Base-by-base conservation (phyloP, 2,113 vertebrate species). In the Dasypus novemcinctus region DNA sequence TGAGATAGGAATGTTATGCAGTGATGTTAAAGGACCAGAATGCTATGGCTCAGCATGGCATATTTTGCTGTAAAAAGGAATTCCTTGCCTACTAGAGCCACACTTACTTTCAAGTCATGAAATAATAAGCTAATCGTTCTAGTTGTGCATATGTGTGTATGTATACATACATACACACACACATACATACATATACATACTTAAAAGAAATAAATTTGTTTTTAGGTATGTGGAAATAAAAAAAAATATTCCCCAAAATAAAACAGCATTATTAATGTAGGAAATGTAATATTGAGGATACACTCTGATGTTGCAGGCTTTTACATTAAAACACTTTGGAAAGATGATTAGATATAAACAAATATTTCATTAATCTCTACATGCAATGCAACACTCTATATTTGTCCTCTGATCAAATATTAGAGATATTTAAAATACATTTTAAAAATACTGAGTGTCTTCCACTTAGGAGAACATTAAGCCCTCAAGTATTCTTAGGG, bases 1-100 rank as follows among this genome's bases (percentile, higher is more conserved):
- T 99, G 97, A 17, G 91, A 95, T 27, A 96, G 97, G 97, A 98
- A 97, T 5, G 87, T 36, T n/a, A 92, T 0, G 46, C 25, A 17
- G 75, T 91, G 83, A 64, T 91, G 95, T 75, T 95, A 93, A 79
- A 96, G 95, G 81, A 74, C 57, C 8, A 59, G 82, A 71, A 61
- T 8, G 91, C 81, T 2, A 29, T 33, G 78, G 78, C 87, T 96
- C 59, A 13, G 69, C 52, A 31, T 3, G 74, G 88, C 7, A 59
- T 15, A 69, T 36, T 63, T 91, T 2, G 29, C 41, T 91, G 72
- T 33, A 12, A 59, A 76, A 94, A 93, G 84, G 52, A 93, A 88
- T 25, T 82, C 71, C 46, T 93, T 63, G 49, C 57, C 74, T 61
- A 59, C 36, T 23, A 86, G 76, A 94, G 94, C 88, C 85, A 88